Conservation (phyloP, 2,113 vertebrate species). For the Gnathonemus echidnorhynchus region DNA sequence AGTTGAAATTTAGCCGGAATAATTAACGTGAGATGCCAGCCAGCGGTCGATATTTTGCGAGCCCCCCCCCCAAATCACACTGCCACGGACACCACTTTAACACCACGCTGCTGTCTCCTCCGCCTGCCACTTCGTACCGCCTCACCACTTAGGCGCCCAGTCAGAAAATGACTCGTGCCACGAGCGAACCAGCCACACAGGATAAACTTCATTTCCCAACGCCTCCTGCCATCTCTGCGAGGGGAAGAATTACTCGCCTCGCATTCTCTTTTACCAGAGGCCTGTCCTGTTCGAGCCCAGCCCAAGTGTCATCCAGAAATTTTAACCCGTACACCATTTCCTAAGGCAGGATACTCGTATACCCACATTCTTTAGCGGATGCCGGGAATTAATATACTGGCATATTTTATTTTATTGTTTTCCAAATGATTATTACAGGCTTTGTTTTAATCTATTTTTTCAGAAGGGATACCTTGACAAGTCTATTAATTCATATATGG, state of each 20-base stretch:
- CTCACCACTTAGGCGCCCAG: not conserved
- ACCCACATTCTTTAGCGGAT: not conserved
- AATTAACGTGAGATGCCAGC: not conserved
- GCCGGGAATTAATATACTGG: not conserved
- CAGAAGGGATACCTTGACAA: not conserved
- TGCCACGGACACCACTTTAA: not conserved
- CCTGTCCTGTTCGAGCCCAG: not conserved
- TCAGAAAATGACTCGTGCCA: not conserved
- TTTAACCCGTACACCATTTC: not conserved
- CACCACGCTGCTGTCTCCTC: not conserved
- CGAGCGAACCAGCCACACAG: slow-evolving; percentile 8
- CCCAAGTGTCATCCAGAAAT: not conserved
- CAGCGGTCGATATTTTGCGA: not conserved
- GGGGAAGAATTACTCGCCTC: not conserved
- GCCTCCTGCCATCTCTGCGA: not conserved
- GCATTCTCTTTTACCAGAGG: not conserved
- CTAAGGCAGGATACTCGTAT: not conserved
- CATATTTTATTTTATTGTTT: not conserved
- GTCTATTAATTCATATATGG: not conserved
- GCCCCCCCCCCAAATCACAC: not conserved
- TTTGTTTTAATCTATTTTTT: not conserved
- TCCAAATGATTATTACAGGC: not conserved
- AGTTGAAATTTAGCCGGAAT: not conserved
- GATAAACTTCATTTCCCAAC: slow-evolving; percentile 31
- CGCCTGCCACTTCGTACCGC: not conserved